Evolutionary conservation across 2,113 vertebrate genomes (phyloP).

Genomic region (Sinosuthora webbiana): DNA sequence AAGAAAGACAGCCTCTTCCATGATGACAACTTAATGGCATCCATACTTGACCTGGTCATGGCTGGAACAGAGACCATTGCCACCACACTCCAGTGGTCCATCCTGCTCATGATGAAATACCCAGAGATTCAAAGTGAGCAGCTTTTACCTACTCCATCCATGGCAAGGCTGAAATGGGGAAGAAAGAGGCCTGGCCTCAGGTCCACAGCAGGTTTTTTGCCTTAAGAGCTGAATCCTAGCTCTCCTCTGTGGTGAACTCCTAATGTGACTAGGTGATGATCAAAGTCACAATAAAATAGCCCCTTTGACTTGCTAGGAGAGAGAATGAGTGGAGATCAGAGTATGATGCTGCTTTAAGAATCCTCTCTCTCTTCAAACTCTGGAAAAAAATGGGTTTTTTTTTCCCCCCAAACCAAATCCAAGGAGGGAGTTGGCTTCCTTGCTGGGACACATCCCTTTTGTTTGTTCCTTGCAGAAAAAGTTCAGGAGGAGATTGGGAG

Average conservation of each 20-base stretch:
- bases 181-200: background rate
- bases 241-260: background rate
- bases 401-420: background rate
- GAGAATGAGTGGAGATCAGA: background rate
- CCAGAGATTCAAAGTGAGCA: constrained; percentile 83
- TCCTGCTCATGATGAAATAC: constrained; percentile 84
- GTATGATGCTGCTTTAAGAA: background rate
- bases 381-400: rapidly evolving
- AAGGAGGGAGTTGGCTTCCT: background rate
- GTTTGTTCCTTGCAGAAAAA: constrained; percentile 45
- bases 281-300: background rate
- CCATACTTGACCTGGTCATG: constrained; percentile 86
- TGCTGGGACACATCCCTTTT: background rate
- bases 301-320: background rate
- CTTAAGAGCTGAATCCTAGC: background rate
- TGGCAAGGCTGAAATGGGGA: background rate
- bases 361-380: background rate
- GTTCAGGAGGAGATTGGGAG: constrained; percentile 74
- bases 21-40: constrained; percentile 80
- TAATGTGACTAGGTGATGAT: background rate
- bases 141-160: background rate
- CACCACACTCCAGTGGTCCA: constrained; percentile 87
- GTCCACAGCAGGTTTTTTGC: background rate
- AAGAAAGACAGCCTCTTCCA: constrained; percentile 70
- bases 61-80: constrained; percentile 91